Evolutionary conservation across 1,140 invertebrate genomes (phyloP).

Genomic region (Anastrepha ludens): DNA sequence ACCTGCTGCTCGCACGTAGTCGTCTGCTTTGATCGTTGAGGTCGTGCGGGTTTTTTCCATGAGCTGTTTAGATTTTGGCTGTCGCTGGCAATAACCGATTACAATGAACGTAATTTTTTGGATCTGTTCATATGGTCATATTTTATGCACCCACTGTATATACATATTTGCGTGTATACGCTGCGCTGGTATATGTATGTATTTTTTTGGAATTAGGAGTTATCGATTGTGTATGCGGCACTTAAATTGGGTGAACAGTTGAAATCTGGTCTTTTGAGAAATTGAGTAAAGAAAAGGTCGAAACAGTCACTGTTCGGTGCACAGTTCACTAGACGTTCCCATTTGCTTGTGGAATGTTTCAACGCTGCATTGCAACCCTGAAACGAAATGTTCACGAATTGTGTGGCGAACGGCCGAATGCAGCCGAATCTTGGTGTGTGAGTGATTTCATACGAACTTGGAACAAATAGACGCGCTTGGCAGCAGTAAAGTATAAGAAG

Average conservation of each 20-base stretch:
- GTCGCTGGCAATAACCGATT: conserved; percentile 34
- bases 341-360: conserved; percentile 24
- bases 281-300: not conserved
- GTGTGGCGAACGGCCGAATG: not conserved
- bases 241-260: too few relatives aligned
- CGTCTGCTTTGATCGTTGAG: not conserved
- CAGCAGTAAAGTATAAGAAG: not conserved
- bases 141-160: not conserved
- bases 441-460: not conserved
- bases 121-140: not conserved
- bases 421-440: not conserved
- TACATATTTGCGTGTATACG: not conserved
- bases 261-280: not conserved
- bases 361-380: conserved; percentile 9
- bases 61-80: conserved; percentile 11
- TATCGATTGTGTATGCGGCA: not conserved
- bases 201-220: not conserved
- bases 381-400: conserved; percentile 10
- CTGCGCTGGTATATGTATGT: not conserved
- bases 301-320: conserved; percentile 26
- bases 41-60: conserved; percentile 41
- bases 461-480: conserved; percentile 10
- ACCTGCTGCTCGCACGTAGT: not conserved
- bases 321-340: conserved; percentile 22
- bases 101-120: not conserved